A percentile compares a stretch with the other conserved stretches of the same genome.
These are phyloP conservation scores for Molossus molossus DNA, from an alignment of 2,797 vertebrate genomes.

Conservation along the genomic window DNA sequence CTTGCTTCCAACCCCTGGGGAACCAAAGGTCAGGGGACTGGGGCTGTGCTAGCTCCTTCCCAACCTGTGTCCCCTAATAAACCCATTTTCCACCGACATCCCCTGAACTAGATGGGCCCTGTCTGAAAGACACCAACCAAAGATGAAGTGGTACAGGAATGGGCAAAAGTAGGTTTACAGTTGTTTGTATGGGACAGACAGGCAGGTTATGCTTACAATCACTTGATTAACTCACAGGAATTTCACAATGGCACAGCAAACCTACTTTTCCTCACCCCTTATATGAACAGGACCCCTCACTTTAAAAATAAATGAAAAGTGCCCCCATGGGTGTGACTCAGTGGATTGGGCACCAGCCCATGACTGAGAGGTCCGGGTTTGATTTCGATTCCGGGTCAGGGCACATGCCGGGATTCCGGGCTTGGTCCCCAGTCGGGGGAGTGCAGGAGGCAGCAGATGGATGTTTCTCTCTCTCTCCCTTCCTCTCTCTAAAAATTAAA, in stretches of 20 bases:
- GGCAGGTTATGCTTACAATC: neutral
- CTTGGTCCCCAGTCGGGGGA: too few relatives aligned
- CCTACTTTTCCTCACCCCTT: neutral
- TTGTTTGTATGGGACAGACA: neutral
- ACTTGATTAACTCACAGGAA: neutral
- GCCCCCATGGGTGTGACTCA: too few relatives aligned
- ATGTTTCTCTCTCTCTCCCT: too few relatives aligned
- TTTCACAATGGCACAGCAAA: neutral
- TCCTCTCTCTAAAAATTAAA: neutral
- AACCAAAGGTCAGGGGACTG: neutral
- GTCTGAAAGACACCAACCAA: neutral
- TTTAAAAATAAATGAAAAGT: neutral
- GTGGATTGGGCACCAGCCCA: too few relatives aligned
- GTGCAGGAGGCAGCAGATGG: too few relatives aligned
- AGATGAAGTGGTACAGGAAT: neutral
- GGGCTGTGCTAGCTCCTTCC: neutral
- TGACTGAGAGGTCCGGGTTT: too few relatives aligned
- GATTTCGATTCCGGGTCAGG: too few relatives aligned
- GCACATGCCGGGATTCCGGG: too few relatives aligned
- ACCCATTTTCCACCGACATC: neutral
- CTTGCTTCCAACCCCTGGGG: too few relatives aligned
- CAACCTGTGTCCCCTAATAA: neutral
- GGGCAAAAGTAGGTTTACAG: neutral
- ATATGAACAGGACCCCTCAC: neutral
- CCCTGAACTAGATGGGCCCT: neutral